A percentile compares a stretch with the other conserved stretches of the same genome.
phyloP scores from a whole-genome alignment of 2,888 invertebrate genomes.

The Magallana nippona region DNA sequence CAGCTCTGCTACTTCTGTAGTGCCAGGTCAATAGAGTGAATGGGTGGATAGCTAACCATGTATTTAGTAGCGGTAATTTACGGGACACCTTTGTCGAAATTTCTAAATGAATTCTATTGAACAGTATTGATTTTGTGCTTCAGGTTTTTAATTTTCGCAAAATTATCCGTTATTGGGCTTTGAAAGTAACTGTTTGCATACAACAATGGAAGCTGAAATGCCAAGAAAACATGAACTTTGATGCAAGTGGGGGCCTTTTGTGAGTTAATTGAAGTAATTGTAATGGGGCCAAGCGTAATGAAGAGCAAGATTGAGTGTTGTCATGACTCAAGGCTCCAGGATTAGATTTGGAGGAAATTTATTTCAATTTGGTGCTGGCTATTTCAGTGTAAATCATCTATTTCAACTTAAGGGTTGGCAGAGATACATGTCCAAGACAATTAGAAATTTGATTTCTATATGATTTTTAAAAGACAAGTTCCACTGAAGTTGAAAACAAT shows the following conservation, averaged over 20 bases:
- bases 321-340: neutral
- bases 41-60: neutral
- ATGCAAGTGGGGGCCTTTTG: constrained; percentile 23
- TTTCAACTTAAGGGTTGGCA: neutral
- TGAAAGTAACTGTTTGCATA: constrained; percentile 15
- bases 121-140: constrained; percentile 30
- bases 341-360: constrained; percentile 10
- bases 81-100: constrained; percentile 20
- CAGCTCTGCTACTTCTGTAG: neutral
- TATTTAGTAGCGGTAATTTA: constrained; percentile 20
- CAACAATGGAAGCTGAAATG: constrained; percentile 17
- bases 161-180: constrained; percentile 21
- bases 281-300: neutral
- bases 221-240: neutral
- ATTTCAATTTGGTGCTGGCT: neutral
- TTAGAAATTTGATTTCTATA: too few species aligned
- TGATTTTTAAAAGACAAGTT: too few species aligned
- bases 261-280: constrained; percentile 29
- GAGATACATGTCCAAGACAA: too few species aligned
- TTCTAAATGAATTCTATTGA: constrained; percentile 27
- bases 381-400: constrained; percentile 5
- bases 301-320: constrained; percentile 27
- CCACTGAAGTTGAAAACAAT: too few species aligned
- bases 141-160: constrained; percentile 27
- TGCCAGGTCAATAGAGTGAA: constrained; percentile 22